Evolutionary conservation across 2,113 vertebrate species (phyloP).

Genomic region (Saiga tatarica): DNA sequence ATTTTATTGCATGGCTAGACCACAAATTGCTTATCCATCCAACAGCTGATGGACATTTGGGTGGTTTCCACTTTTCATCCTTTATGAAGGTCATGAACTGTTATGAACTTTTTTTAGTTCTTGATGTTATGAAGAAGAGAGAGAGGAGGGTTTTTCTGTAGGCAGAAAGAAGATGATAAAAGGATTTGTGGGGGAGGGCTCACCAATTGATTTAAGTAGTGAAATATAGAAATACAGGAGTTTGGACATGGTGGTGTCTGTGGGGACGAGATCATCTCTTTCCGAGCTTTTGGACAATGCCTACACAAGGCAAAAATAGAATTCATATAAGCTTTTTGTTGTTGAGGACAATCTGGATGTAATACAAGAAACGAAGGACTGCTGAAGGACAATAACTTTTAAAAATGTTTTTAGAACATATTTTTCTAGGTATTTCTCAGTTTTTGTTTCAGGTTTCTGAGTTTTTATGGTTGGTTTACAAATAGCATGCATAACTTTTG

Average conservation of each 20-base stretch:
- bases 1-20: neutral
- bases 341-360: neutral
- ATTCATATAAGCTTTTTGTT: neutral
- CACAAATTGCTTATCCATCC: neutral
- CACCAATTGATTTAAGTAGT: neutral
- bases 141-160: neutral
- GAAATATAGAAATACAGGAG: neutral
- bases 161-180: neutral
- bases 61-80: neutral
- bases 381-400: neutral
- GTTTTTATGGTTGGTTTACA: conserved; percentile 7
- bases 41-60: neutral
- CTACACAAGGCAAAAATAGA: neutral
- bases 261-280: neutral
- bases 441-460: neutral
- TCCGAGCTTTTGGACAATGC: neutral
- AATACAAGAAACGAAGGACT: neutral
- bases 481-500: neutral
- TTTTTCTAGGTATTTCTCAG: neutral
- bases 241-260: neutral
- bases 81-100: neutral
- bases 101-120: neutral
- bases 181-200: neutral
- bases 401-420: neutral
- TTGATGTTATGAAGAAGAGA: neutral